phyloP scores from a whole-genome alignment of 2,797 vertebrate species.

The Dendrocincla tyrannina region DNA sequence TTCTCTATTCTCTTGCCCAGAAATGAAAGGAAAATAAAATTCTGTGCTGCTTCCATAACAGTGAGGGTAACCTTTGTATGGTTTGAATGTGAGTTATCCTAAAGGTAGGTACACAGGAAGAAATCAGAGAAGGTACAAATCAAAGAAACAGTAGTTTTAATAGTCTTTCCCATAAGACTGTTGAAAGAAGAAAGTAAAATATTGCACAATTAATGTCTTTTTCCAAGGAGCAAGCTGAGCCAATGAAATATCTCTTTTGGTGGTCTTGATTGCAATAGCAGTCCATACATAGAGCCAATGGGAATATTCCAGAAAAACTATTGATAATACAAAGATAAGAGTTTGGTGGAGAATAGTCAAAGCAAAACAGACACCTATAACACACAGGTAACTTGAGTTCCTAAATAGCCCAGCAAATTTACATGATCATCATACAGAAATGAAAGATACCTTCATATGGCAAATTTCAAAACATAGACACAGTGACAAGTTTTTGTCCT shows the following conservation, averaged over 20 bases:
- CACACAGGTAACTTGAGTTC: background rate
- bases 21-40: background rate
- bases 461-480: background rate
- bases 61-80: background rate
- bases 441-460: background rate
- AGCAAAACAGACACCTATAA: background rate
- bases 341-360: background rate
- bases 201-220: fast-evolving
- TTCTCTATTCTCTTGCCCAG: background rate
- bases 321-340: background rate
- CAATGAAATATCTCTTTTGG: background rate
- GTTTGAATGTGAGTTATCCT: background rate
- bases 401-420: background rate
- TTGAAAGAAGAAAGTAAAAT: background rate
- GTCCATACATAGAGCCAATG: background rate
- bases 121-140: background rate
- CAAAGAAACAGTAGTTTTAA: background rate
- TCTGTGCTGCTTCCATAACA: background rate
- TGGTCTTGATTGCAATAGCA: background rate
- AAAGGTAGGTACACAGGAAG: fast-evolving
- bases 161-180: background rate
- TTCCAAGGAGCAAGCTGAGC: background rate
- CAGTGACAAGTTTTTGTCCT: background rate
- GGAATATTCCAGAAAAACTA: slow-evolving; percentile 5
- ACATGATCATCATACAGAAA: background rate